phyloP scores from a whole-genome alignment of 2,797 vertebrate species.

The Chaetodon trifasciatus region DNA sequence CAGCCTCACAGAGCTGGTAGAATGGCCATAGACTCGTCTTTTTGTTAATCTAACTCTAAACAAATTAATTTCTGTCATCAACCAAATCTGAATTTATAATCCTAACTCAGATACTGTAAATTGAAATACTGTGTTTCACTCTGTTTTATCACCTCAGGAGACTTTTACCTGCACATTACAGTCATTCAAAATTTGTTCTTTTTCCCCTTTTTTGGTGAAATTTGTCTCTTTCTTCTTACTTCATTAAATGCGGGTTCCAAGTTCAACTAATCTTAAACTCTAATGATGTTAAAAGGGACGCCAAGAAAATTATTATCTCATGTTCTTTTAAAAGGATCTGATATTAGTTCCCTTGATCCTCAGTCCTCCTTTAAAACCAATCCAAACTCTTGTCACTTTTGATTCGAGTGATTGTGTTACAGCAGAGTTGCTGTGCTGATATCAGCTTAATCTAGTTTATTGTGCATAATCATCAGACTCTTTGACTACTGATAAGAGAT shows the following conservation, averaged over 20 bases:
- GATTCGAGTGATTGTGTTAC: not conserved
- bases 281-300: not conserved
- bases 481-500: conserved; percentile 14
- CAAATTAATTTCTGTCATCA: not conserved
- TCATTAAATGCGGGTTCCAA: not conserved
- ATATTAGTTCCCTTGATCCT: not conserved
- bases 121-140: not conserved
- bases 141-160: not conserved
- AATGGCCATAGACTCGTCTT: too few relatives aligned
- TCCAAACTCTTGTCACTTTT: not conserved
- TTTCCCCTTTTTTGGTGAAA: not conserved
- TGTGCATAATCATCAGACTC: conserved; percentile 2
- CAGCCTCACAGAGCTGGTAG: not conserved
- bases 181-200: not conserved
- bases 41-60: not conserved
- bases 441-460: conserved; percentile 8
- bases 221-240: not conserved
- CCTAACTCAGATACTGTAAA: not conserved
- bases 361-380: not conserved
- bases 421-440: not conserved
- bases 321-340: conserved; percentile 7
- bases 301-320: not conserved
- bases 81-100: not conserved
- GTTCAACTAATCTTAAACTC: not conserved
- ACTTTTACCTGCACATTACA: not conserved